Conservation (phyloP, 37 sponge, comb jelly and placozoan genomes). For the Aphrocallistes beatrix region DNA sequence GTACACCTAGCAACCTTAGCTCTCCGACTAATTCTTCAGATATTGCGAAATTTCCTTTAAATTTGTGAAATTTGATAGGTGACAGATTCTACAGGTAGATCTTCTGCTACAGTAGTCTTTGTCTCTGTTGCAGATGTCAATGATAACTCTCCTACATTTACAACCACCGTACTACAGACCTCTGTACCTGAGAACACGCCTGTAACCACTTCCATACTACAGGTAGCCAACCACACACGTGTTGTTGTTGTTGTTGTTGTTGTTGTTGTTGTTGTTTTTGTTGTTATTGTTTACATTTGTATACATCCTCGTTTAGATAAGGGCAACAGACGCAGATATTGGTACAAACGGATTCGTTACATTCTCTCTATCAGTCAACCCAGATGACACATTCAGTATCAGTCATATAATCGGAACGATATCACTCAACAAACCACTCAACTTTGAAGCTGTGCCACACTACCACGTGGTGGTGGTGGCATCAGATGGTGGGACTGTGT, state of each 20-base stretch:
- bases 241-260: neutral
- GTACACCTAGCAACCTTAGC: too few species aligned
- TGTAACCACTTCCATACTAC: neutral
- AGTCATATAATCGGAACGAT: neutral
- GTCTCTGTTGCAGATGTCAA: neutral
- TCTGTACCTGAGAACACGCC: neutral
- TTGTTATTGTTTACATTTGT: neutral
- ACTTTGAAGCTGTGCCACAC: neutral
- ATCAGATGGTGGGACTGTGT: neutral
- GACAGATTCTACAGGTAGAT: neutral
- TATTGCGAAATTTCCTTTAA: too few species aligned
- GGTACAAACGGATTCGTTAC: neutral
- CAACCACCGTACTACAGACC: neutral
- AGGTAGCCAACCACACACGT: too few species aligned
- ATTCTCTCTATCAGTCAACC: neutral
- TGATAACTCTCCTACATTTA: neutral
- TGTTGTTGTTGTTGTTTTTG: neutral
- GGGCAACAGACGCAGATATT: neutral
- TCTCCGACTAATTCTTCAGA: too few species aligned
- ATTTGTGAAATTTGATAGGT: too few species aligned
- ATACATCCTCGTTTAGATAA: neutral
- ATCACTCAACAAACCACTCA: neutral
- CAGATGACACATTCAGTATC: neutral
- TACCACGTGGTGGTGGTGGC: neutral
- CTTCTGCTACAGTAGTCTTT: neutral